Base-by-base conservation (phyloP, 2,888 invertebrate genomes). In the Amiota communis region DNA sequence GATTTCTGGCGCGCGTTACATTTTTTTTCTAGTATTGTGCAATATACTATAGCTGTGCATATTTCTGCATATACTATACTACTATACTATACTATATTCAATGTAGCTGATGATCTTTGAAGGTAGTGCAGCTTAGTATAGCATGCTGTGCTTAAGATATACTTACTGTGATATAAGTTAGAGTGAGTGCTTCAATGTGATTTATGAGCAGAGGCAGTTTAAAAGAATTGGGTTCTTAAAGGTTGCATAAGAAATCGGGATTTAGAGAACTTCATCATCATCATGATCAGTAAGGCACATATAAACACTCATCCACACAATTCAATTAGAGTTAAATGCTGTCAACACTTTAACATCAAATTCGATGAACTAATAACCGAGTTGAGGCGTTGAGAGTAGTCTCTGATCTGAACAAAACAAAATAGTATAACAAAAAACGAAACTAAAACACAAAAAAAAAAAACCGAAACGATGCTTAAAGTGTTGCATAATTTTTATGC, bases 261-360 rank as follows among this genome's bases (percentile, higher is more conserved):
- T 53, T 53, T 53, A 10, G 10, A n/a, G n/a, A 53, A 53, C 53
- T 2, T 12, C 53, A 53, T n/a, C 53, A 53, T n/a, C 53, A 53
- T 12, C 53, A 53, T 4, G 0, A 53, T 12, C 53, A 53, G 59
- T 12, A 59, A n/a, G n/a, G 59, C 10, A 8, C n/a, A 11, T 11
- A 59, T 20, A 15, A 59, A 59, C 6, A 15, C 20, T 36, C 13
- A 17, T 12, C 63, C 36, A 63, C 63, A 81, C 81, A 81, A 84
- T 83, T 83, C 83, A 83, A 83, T 83, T 83, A 83, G 84, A 81
- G 77, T 79, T 81, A 83, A 83, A 83, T 78, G 84, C 84, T 83
- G 83, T 83, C 83, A 83, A 81, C 84, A 81, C 72, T 72, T 68
- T 61, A 61, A 51, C 72, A 57, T 49, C 67, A 72, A 72, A 57